Base-by-base conservation (phyloP, 2,113 vertebrate genomes). In the Struthidea cinerea region DNA sequence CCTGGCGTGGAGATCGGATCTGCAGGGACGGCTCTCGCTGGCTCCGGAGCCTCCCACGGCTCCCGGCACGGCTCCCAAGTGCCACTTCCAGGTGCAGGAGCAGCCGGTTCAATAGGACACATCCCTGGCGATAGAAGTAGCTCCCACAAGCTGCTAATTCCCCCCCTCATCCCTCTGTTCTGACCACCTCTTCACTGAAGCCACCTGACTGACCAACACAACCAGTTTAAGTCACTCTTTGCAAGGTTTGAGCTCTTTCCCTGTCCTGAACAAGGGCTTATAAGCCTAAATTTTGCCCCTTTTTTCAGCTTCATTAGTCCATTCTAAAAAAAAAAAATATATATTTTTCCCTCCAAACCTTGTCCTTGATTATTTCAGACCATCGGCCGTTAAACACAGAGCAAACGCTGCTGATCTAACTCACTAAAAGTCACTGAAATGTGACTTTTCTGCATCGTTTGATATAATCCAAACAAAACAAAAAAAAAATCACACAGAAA, bases 91-190 rank as follows among this genome's bases (percentile, higher is more conserved):
- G 28, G 67, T 2, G 47, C 9, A 32, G 69, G 6, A 44, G 33
- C 59, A 10, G 74, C 81, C 16, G 17, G 7, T 4, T 23, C 71
- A 0, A 1, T 0, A 2, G 6, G 27, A 13, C 27, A 11, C 57
- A 3, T 23, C 64, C 28, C 1, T 1, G 30, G 2, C 21, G 3
- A 0, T 0, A 5, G 19, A 28, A 65, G 57, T 0, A 28, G 44
- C 41, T 42, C 6, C 42, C 59, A 26, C 14, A 19, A 7, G 18
- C 1, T 37, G 20, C 19, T 3, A 4, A 2, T 13, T 28, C 0
- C 22, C 13, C 14, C 16, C 17, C 60, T 35, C 23, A 17, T 26
- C 65, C 6, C 19, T 33, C 49, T 19, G 35, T 47, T 35, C 77
- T 3, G 0, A 6, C 8, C 26, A 6, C 24, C 9, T 35, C 47